Percentiles rank a stretch among this genome's conserved stretches.
These are phyloP conservation scores for Antheraea pernyi DNA, from an alignment of 1,140 invertebrate genomes.

Conservation along the genomic window DNA sequence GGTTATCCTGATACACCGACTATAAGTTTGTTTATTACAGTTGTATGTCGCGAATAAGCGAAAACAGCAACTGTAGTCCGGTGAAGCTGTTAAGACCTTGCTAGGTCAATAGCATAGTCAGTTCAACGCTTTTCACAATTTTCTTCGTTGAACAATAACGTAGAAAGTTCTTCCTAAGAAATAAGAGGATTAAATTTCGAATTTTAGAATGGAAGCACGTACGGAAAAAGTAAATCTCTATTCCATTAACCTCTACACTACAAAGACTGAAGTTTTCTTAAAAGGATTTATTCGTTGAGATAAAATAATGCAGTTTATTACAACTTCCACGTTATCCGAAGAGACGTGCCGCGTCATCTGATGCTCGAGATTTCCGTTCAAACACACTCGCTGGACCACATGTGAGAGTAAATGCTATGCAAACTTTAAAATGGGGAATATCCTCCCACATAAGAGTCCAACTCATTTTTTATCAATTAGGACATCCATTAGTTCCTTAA, in stretches of 20 bases:
- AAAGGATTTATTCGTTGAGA: slow-evolving; percentile 33
- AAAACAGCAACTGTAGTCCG: too few species aligned
- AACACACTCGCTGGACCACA: slow-evolving; percentile 22
- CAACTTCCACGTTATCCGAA: slow-evolving; percentile 25
- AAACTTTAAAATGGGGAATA: slow-evolving; percentile 6
- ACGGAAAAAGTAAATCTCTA: slow-evolving; percentile 37
- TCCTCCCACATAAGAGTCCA: too few species aligned
- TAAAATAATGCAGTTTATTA: slow-evolving; percentile 44
- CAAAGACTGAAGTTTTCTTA: slow-evolving; percentile 31
- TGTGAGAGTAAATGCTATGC: slow-evolving; percentile 4
- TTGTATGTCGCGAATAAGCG: too few species aligned
- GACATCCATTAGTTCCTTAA: too few species aligned
- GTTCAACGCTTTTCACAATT: background rate
- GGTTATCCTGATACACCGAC: too few species aligned
- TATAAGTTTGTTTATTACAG: too few species aligned
- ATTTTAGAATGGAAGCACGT: slow-evolving; percentile 22
- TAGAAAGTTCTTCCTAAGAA: slow-evolving; percentile 5
- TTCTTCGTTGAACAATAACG: slow-evolving; percentile 12
- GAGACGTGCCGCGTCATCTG: slow-evolving; percentile 20
- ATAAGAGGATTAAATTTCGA: slow-evolving; percentile 7
- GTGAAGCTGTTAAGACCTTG: too few species aligned
- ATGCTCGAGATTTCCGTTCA: slow-evolving; percentile 18
- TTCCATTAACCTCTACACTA: slow-evolving; percentile 31
- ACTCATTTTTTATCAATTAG: too few species aligned
- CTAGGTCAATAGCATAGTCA: too few species aligned